Percentiles rank a stretch among this genome's conserved stretches.
phyloP scores from a whole-genome alignment of 2,113 vertebrate genomes.

The Phalacrocorax aristotelis region DNA sequence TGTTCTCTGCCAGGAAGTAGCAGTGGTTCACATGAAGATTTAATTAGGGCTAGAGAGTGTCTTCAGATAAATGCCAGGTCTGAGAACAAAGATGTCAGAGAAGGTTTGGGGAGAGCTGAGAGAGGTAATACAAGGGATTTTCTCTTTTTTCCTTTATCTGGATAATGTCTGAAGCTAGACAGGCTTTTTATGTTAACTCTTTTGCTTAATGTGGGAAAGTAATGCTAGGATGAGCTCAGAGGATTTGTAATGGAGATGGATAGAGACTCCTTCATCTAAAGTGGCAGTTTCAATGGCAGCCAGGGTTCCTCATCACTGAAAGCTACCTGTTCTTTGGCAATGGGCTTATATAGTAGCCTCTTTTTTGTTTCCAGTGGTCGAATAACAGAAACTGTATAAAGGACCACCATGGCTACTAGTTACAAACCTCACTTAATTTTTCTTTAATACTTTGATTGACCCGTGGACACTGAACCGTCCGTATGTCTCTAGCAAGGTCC shows the following conservation, averaged over 20 bases:
- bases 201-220: conserved; percentile 61
- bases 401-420: neutral
- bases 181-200: conserved; percentile 52
- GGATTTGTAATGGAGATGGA: conserved; percentile 62
- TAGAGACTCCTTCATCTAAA: conserved; percentile 11
- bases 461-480: neutral
- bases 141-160: conserved; percentile 48
- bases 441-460: neutral
- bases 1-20: conserved; percentile 44
- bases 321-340: neutral
- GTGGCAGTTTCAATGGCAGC: neutral
- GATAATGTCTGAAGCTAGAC: conserved; percentile 30
- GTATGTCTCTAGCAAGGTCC: neutral
- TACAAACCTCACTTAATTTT: neutral
- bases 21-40: conserved; percentile 35
- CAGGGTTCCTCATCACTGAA: neutral
- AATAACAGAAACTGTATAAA: neutral
- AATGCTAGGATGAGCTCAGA: conserved; percentile 45
- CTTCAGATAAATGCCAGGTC: conserved; percentile 42
- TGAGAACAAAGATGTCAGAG: neutral
- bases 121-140: conserved; percentile 35
- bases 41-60: conserved; percentile 37
- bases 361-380: neutral
- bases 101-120: neutral
- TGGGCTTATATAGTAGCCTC: neutral